These are phyloP conservation scores for Philypnodon macrostomus DNA, from an alignment of 2,797 vertebrate species.

Conservation along the genomic window DNA sequence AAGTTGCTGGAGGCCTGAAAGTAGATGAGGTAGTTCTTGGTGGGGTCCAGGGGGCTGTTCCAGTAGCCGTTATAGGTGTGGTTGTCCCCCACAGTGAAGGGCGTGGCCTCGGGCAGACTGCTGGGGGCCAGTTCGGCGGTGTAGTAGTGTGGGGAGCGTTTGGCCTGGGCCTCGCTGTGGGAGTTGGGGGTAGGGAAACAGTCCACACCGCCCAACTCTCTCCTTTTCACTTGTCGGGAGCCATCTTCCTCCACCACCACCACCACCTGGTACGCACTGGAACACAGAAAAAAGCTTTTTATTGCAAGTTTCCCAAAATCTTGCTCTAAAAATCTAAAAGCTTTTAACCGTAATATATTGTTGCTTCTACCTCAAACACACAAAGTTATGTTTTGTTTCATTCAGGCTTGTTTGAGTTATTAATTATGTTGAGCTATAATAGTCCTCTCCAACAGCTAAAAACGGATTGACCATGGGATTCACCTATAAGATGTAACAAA, in stretches of 20 bases:
- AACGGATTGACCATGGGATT: too few species aligned
- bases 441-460: too few species aligned
- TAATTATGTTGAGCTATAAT: too few species aligned
- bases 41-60: slow-evolving; percentile 92
- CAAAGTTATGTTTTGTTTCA: too few species aligned
- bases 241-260: slow-evolving; percentile 89
- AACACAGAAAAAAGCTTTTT: too few species aligned
- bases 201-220: slow-evolving; percentile 83
- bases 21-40: slow-evolving; percentile 92
- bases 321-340: too few species aligned
- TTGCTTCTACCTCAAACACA: too few species aligned
- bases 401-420: too few species aligned
- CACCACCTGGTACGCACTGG: slow-evolving; percentile 91
- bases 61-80: slow-evolving; percentile 95
- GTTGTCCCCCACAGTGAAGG: slow-evolving; percentile 96
- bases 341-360: too few species aligned
- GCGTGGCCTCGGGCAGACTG: slow-evolving; percentile 87
- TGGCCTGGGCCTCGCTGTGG: slow-evolving; percentile 78
- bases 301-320: too few species aligned
- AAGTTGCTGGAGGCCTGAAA: slow-evolving; percentile 93
- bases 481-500: too few species aligned
- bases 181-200: slow-evolving; percentile 87
- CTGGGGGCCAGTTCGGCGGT: slow-evolving; percentile 89
- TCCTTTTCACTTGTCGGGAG: slow-evolving; percentile 69
- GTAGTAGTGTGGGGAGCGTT: slow-evolving; percentile 84